Conservation (phyloP, 2,888 invertebrate species). For the Orthonevra nobilis region DNA sequence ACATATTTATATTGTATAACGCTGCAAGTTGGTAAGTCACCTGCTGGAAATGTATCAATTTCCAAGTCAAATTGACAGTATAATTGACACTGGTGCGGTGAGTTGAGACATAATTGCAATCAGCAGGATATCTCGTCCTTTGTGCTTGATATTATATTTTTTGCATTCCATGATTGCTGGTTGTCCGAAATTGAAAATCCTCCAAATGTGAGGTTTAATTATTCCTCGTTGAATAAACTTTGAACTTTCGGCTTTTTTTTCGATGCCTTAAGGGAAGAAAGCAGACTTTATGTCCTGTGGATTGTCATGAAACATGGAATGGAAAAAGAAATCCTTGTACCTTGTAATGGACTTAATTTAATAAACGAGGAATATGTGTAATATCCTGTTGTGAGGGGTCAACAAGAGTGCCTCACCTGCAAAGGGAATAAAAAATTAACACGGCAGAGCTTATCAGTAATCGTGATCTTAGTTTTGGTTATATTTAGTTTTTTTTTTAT, state of each 20-base stretch:
- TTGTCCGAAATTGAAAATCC: slow-evolving; percentile 42
- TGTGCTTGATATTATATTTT: background rate
- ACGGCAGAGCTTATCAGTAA: slow-evolving; percentile 39
- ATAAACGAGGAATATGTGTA: slow-evolving; percentile 62
- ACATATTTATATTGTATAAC: slow-evolving; percentile 31
- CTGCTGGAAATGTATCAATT: slow-evolving; percentile 63
- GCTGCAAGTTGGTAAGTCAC: slow-evolving; percentile 69
- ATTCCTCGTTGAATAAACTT: background rate
- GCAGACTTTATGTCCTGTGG: too few relatives aligned
- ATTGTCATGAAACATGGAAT: slow-evolving; percentile 56
- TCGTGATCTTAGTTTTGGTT: slow-evolving; percentile 46
- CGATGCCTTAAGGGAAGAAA: too few relatives aligned
- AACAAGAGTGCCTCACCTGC: slow-evolving; percentile 58
- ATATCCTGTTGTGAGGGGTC: slow-evolving; percentile 63
- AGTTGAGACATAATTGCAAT: slow-evolving; percentile 29
- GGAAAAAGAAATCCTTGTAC: slow-evolving; percentile 41
- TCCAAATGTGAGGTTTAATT: slow-evolving; percentile 41
- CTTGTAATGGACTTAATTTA: slow-evolving; percentile 63
- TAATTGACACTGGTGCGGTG: slow-evolving; percentile 63
- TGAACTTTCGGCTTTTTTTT: slow-evolving; percentile 33
- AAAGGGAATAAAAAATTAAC: slow-evolving; percentile 1
- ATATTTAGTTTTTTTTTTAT: slow-evolving; percentile 57
- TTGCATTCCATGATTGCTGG: slow-evolving; percentile 12
- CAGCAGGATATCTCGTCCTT: background rate
- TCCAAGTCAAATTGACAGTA: slow-evolving; percentile 61